Percentiles rank a stretch among this genome's conserved stretches.
These are phyloP conservation scores for Theristicus caerulescens DNA, from an alignment of 2,113 vertebrate species.

Conservation along the genomic window DNA sequence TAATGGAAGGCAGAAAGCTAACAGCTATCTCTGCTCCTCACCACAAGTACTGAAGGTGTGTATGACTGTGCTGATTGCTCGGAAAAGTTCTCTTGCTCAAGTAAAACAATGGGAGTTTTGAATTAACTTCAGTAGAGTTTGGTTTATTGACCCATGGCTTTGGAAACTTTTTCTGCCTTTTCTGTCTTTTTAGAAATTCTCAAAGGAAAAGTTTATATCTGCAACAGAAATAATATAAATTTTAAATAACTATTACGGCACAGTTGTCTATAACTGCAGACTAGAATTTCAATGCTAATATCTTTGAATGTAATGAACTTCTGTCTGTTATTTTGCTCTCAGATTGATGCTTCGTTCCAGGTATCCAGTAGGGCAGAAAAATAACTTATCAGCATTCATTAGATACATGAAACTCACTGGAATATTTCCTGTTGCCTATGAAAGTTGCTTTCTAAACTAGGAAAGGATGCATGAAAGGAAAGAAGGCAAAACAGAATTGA, in stretches of 20 bases:
- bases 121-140: background rate
- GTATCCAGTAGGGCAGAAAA: constrained; percentile 60
- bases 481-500: constrained; percentile 34
- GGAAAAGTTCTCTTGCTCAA: background rate
- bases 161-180: constrained; percentile 6
- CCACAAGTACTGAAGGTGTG: background rate
- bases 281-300: constrained; percentile 11
- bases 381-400: constrained; percentile 64
- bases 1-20: background rate
- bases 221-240: constrained; percentile 35
- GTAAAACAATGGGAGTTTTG: background rate
- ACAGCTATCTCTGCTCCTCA: background rate
- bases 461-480: constrained; percentile 10
- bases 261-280: constrained; percentile 10
- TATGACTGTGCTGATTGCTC: background rate
- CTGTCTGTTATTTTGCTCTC: constrained; percentile 30
- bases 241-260: constrained; percentile 34
- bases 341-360: constrained; percentile 34
- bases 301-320: constrained; percentile 54
- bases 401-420: constrained; percentile 37
- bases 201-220: constrained; percentile 1
- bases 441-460: constrained; percentile 39
- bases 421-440: constrained; percentile 37
- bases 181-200: background rate
- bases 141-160: background rate